Evolutionary conservation across 2,888 invertebrate species (phyloP).

Genomic region (Tenodera sinensis): DNA sequence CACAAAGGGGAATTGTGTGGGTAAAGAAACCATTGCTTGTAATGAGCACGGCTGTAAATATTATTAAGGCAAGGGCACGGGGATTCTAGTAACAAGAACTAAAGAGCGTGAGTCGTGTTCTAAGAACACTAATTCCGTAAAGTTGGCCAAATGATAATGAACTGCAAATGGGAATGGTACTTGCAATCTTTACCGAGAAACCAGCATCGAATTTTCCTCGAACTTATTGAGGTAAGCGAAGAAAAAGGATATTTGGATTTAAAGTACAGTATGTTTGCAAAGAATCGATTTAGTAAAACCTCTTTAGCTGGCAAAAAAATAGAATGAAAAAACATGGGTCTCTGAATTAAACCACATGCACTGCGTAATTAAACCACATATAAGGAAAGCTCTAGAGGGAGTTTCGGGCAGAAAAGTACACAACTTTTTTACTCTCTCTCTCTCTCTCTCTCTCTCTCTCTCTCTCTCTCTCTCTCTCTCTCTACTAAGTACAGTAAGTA

Average conservation of each 20-base stretch:
- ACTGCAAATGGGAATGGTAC: not conserved
- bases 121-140: not conserved
- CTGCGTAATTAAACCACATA: too few species aligned
- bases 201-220: not conserved
- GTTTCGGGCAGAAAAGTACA: too few species aligned
- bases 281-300: not conserved
- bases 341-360: too few species aligned
- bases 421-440: too few species aligned
- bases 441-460: too few species aligned
- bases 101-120: not conserved
- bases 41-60: not conserved
- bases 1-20: not conserved
- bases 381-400: too few species aligned
- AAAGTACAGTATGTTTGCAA: not conserved
- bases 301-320: too few species aligned
- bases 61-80: not conserved
- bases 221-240: not conserved
- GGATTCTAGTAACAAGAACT: not conserved
- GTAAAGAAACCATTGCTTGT: not conserved
- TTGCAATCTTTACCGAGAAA: not conserved
- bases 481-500: too few species aligned
- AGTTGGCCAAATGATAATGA: not conserved
- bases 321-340: not conserved
- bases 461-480: too few species aligned
- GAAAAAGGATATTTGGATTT: not conserved